Evolutionary conservation across 2,888 invertebrate genomes (phyloP).

Genomic region (Thecocarcelia acutangulata): DNA sequence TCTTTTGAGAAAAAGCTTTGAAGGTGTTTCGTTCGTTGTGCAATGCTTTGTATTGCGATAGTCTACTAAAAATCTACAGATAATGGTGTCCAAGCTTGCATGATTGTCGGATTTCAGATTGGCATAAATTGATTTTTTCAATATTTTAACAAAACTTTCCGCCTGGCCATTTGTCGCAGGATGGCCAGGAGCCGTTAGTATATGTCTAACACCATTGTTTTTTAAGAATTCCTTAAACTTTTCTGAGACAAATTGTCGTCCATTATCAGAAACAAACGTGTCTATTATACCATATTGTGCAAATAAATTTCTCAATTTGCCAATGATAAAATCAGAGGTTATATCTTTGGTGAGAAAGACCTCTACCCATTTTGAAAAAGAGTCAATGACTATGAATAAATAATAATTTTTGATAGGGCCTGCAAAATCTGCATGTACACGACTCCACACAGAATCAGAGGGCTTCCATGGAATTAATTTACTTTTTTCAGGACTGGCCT

Average conservation of each 20-base stretch:
- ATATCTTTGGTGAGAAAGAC: constrained; percentile 42
- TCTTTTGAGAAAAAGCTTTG: constrained; percentile 28
- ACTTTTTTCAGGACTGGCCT: constrained; percentile 19
- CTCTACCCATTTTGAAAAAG: constrained; percentile 35
- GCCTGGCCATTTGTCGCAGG: constrained; percentile 2
- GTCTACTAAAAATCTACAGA: constrained; percentile 17
- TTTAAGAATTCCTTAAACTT: constrained; percentile 1
- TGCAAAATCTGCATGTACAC: constrained; percentile 30
- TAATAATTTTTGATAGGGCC: constrained; percentile 31
- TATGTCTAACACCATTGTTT: not conserved
- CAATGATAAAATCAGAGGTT: constrained; percentile 35
- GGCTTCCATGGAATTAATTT: constrained; percentile 25
- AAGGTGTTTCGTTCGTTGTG: constrained; percentile 7
- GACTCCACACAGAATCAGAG: constrained; percentile 13
- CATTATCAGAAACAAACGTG: constrained; percentile 35
- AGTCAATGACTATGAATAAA: constrained; percentile 14
- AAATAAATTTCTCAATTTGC: constrained; percentile 41
- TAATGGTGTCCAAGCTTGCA: not conserved
- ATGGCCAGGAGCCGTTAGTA: not conserved
- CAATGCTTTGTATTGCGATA: constrained; percentile 39
- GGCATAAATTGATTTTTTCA: constrained; percentile 11
- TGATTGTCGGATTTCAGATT: constrained; percentile 24
- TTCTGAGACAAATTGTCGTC: constrained; percentile 43
- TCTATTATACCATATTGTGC: constrained; percentile 33
- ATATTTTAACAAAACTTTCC: not conserved